Evolutionary conservation across 2,888 invertebrate species (phyloP).

Genomic region (Drosophila macrospina): DNA sequence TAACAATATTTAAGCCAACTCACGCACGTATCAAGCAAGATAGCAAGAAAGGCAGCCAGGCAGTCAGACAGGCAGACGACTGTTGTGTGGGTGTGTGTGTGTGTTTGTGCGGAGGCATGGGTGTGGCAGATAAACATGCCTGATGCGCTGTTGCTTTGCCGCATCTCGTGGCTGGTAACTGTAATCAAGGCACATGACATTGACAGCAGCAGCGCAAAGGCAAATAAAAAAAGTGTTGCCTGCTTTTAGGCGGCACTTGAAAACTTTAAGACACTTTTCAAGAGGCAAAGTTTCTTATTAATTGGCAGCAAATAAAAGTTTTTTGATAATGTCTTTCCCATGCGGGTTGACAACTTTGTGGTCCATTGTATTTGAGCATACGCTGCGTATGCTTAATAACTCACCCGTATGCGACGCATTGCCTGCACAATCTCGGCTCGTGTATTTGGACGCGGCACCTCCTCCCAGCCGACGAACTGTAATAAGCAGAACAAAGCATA

Average conservation of each 20-base stretch:
- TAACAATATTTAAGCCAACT: constrained; percentile 61
- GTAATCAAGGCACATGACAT: constrained; percentile 72
- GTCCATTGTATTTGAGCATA: constrained; percentile 11
- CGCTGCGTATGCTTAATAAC: constrained; percentile 81
- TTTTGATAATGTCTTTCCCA: constrained; percentile 12
- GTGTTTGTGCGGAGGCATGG: constrained; percentile 1
- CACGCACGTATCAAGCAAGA: constrained; percentile 56
- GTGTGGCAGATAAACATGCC: constrained; percentile 59
- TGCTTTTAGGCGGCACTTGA: constrained; percentile 40
- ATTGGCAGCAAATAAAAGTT: constrained; percentile 46
- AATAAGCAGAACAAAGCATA: constrained; percentile 83
- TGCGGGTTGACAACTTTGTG: constrained; percentile 33
- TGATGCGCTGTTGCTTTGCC: constrained; percentile 29
- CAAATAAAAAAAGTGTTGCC: constrained; percentile 51
- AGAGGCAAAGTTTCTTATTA: constrained; percentile 60
- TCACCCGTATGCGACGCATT: constrained; percentile 98
- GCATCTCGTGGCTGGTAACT: constrained; percentile 43
- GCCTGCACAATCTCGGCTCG: constrained; percentile 99
- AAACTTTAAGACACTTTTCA: constrained; percentile 37
- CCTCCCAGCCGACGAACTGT: constrained; percentile 99
- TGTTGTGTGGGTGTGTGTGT: constrained; percentile 9
- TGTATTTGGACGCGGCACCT: constrained; percentile 97
- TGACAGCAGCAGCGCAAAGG: constrained; percentile 34
- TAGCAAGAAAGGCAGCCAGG: neutral
- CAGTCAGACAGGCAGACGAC: constrained; percentile 14